Conservation (phyloP, 2,113 vertebrate genomes). For the Pandion haliaetus region DNA sequence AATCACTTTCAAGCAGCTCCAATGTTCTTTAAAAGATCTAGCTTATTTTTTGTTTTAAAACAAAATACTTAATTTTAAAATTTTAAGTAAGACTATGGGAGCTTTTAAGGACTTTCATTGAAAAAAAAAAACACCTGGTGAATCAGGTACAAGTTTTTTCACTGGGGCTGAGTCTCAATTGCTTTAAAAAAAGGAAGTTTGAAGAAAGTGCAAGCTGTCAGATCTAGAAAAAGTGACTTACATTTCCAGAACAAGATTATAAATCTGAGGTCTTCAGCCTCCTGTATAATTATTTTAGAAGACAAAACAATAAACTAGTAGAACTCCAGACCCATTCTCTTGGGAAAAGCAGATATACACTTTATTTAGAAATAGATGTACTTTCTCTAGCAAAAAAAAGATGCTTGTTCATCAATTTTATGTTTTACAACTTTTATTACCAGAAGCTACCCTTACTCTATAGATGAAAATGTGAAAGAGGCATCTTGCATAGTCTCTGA, state of each 20-base stretch:
- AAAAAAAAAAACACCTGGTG: not conserved
- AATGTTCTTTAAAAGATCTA: not conserved
- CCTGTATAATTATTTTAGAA: not conserved
- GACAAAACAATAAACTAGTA: not conserved
- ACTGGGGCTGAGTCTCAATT: not conserved
- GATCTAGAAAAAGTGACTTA: not conserved
- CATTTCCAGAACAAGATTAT: not conserved
- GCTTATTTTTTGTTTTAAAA: not conserved
- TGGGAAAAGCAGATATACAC: not conserved
- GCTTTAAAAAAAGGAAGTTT: not conserved
- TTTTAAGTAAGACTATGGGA: not conserved
- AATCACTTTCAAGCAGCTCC: not conserved
- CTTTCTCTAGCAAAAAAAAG: not conserved
- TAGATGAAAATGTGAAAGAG: not conserved
- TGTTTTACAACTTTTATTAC: not conserved
- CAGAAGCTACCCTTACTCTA: not conserved
- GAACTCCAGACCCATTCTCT: not conserved
- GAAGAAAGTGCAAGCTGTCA: not conserved
- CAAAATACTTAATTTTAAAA: not conserved
- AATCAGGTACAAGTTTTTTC: not conserved
- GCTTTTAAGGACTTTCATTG: not conserved
- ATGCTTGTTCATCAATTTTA: not conserved
- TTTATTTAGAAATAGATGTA: not conserved
- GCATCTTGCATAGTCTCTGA: not conserved
- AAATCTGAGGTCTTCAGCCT: not conserved